Base-by-base conservation (phyloP, 2,888 invertebrate genomes). In the Hemicrepidius hirtus region DNA sequence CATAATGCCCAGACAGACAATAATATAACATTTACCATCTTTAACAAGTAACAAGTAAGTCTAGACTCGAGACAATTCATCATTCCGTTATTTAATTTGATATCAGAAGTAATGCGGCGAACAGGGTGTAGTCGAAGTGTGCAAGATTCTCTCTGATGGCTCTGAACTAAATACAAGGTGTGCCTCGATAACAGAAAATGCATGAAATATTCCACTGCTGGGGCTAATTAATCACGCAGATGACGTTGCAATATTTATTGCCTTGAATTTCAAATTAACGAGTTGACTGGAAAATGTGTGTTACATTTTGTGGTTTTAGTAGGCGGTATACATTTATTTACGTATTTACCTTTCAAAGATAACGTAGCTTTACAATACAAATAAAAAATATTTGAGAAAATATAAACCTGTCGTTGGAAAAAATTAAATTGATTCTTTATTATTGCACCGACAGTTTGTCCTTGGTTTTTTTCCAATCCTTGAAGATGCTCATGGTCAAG, bases 31-130 rank as follows among this genome's bases (percentile, higher is more conserved):
- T 66, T 66, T 50, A 66, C 46, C 55, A 53, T 66, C 40, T 66
- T 66, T 2, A 66, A 66, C 66, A 28, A 21, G 55, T 66, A 66
- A 66, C 66, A 66, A 55, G 55, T 66, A 55, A 32, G 55, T 66
- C 66, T 66, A 55, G 41, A 66, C 40, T 53, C 16, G 40, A 55
- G 32, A 66, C 41, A 40, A 66, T 66, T 40, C 55, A 66, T 66
- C 66, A 66, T 66, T 28, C 32, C 46, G 55, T 41, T 21, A 35
- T 49, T 41, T 44, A 44, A 24, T 16, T 21, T 44, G 40, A 20
- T 60, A 60, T 60, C 60, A 24, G 60, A 60, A 21, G 16, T 49
- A 28, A 55, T 55, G 55, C 55, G 35, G 55, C 55, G 40, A 40
- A 37, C 37, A 59, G 59, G 59, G 59, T 59, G 59, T 40, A 60